Evolutionary conservation across 92 coral and sea anemone genomes (phyloP).

Genomic region (Palythoa caribaeorum): DNA sequence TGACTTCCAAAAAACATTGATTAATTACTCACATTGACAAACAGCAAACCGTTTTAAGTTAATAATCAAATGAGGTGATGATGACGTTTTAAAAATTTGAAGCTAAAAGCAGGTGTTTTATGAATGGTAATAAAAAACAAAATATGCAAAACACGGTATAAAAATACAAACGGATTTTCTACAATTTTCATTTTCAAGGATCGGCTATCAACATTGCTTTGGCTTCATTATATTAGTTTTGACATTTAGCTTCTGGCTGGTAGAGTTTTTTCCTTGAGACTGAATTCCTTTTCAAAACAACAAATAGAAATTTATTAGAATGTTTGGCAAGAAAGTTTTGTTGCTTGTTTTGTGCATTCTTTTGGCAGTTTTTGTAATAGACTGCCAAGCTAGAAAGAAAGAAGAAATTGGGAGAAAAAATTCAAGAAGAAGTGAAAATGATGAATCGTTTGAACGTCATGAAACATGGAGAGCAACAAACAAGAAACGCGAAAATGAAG

Average conservation of each 20-base stretch:
- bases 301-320: not conserved
- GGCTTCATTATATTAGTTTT: too few species aligned
- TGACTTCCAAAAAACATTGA: not conserved
- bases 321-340: not conserved
- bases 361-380: not conserved
- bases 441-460: not conserved
- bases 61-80: not conserved
- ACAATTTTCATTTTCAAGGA: not conserved
- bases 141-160: not conserved
- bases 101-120: constrained; percentile 22
- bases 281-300: not conserved
- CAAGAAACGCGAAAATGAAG: not conserved
- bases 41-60: not conserved
- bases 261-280: not conserved
- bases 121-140: not conserved
- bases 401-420: not conserved
- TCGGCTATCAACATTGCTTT: too few species aligned
- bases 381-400: not conserved
- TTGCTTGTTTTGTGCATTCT: not conserved
- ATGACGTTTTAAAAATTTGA: not conserved
- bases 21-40: constrained; percentile 3
- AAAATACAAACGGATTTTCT: not conserved
- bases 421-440: not conserved
- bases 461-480: not conserved
- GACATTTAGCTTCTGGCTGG: not conserved